These are phyloP conservation scores for Diadema setosum DNA, from an alignment of 35 echinoderm and acorn worm genomes.

Conservation along the genomic window DNA sequence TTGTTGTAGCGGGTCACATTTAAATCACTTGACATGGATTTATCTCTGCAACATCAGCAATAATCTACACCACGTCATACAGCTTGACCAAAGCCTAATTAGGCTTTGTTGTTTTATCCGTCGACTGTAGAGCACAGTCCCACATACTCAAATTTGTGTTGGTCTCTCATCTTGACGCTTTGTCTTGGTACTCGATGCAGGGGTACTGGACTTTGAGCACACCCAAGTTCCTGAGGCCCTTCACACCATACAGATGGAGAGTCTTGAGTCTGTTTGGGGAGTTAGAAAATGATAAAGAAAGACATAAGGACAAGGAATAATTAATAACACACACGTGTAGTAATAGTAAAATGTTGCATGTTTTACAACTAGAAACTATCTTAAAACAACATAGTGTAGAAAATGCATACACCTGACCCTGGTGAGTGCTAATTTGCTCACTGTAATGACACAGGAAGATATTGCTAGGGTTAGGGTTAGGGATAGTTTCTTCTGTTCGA, in stretches of 20 bases:
- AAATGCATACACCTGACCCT: not conserved
- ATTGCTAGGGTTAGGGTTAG: too few relatives aligned
- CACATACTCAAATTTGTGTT: too few relatives aligned
- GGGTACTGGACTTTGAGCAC: slow-evolving; percentile 81
- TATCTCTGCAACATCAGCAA: too few relatives aligned
- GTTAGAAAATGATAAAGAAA: not conserved
- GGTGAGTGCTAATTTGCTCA: not conserved
- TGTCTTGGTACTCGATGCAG: slow-evolving; percentile 50
- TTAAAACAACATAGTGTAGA: not conserved
- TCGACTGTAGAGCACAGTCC: too few relatives aligned
- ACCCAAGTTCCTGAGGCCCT: slow-evolving; percentile 63
- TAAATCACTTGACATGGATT: too few relatives aligned
- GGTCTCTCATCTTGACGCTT: too few relatives aligned
- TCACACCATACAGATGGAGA: slow-evolving; percentile 92
- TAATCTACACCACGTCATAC: too few relatives aligned
- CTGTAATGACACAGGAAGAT: not conserved
- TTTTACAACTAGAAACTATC: not conserved
- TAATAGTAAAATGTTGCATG: not conserved
- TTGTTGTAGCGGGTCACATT: too few relatives aligned
- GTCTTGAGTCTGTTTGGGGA: slow-evolving; percentile 56
- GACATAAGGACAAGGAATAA: not conserved
- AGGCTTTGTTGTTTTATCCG: too few relatives aligned
- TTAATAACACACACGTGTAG: too few relatives aligned
- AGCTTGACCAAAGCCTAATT: too few relatives aligned
- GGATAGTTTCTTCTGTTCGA: too few relatives aligned